Percentiles rank a stretch among this genome's conserved stretches.
These are phyloP conservation scores for Hydrozoanthus gracilis DNA, from an alignment of 92 coral and sea anemone genomes.

Conservation along the genomic window DNA sequence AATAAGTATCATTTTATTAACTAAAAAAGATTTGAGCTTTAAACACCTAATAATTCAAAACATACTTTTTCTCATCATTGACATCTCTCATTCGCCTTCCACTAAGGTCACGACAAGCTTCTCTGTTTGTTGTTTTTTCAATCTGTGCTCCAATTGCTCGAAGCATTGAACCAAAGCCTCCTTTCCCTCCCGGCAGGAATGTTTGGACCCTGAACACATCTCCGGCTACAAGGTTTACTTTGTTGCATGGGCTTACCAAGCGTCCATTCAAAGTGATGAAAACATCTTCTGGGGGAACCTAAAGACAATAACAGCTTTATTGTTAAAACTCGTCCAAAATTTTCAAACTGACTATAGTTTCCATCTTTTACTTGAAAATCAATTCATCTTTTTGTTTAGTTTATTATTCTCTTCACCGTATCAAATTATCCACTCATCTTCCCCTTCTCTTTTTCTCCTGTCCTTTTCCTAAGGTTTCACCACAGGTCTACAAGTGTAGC, in stretches of 20 bases:
- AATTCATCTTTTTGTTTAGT: too few species aligned
- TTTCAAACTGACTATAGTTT: too few species aligned
- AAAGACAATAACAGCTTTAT: too few species aligned
- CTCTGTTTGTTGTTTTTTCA: slow-evolving; percentile 98
- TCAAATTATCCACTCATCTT: too few species aligned
- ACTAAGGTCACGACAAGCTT: slow-evolving; percentile 97
- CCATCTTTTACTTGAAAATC: too few species aligned
- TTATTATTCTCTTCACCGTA: too few species aligned
- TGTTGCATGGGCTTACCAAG: slow-evolving; percentile 45
- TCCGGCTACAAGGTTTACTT: slow-evolving; percentile 59
- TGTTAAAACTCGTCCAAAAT: too few species aligned
- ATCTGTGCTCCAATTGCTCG: slow-evolving; percentile 99
- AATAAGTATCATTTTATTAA: too few species aligned
- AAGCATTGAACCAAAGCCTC: slow-evolving; percentile 98
- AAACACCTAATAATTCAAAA: not conserved
- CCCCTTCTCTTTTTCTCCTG: too few species aligned
- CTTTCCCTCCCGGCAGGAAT: slow-evolving; percentile 90
- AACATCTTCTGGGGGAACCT: slow-evolving; percentile 59
- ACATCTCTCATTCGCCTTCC: slow-evolving; percentile 98
- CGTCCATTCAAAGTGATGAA: slow-evolving; percentile 76
- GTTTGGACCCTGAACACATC: slow-evolving; percentile 69
- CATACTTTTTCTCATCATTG: slow-evolving; percentile 98
- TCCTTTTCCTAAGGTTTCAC: too few species aligned
- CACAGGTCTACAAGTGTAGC: too few species aligned
- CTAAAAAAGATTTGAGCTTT: too few species aligned